phyloP scores from a whole-genome alignment of 2,797 vertebrate species.

The Spinibarbus caldwelli region DNA sequence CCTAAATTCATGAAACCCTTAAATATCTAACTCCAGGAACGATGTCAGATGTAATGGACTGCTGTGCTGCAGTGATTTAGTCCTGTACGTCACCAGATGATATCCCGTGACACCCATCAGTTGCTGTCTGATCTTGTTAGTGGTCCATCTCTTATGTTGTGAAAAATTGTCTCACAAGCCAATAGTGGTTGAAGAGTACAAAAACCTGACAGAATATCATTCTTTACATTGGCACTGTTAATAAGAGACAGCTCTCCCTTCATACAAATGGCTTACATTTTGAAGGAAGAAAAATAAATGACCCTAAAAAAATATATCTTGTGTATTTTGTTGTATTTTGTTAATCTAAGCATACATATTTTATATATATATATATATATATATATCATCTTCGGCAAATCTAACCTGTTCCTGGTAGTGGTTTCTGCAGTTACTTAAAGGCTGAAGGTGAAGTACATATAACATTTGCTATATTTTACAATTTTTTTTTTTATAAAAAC shows the following conservation, averaged over 20 bases:
- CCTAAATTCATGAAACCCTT: conserved; percentile 21
- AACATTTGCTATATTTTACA: neutral
- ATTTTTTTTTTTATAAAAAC: too few species aligned
- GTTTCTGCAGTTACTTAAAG: neutral
- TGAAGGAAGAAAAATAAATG: conserved; percentile 37
- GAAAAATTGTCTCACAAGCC: neutral
- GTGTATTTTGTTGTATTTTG: conserved; percentile 3
- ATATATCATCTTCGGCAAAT: neutral
- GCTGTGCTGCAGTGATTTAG: conserved; percentile 26
- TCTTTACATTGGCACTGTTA: neutral
- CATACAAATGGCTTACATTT: conserved; percentile 16
- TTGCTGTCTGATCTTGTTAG: neutral
- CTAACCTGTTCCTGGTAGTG: neutral
- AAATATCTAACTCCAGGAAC: conserved; percentile 14
- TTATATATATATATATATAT: neutral
- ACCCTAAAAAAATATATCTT: neutral
- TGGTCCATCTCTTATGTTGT: neutral
- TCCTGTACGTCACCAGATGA: neutral
- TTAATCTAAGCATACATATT: neutral
- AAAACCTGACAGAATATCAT: neutral
- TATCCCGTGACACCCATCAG: neutral
- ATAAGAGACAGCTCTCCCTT: conserved; percentile 13
- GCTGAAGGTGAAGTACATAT: neutral
- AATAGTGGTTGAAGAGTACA: neutral
- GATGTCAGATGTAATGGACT: conserved; percentile 8